Evolutionary conservation across 2,888 invertebrate species (phyloP).

Genomic region (Standfussiana lucernea): DNA sequence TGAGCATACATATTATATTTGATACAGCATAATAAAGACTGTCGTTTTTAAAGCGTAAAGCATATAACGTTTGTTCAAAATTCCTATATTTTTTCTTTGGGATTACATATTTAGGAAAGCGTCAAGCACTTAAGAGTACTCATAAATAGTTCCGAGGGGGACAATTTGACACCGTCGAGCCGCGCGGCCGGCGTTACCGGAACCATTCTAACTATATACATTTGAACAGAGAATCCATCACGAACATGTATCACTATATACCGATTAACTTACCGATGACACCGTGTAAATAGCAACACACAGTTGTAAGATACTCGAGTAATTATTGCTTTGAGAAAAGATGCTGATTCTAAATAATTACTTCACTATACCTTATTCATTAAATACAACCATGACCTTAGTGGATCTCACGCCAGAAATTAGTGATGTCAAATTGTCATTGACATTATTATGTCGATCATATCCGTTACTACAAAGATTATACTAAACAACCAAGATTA

Average conservation of each 20-base stretch:
- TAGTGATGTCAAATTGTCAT: constrained; percentile 66
- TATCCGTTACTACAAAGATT: constrained; percentile 50
- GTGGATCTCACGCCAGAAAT: constrained; percentile 28
- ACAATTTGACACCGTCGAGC: constrained; percentile 66
- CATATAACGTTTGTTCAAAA: constrained; percentile 87
- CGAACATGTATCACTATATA: constrained; percentile 11
- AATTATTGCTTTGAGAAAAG: constrained; percentile 56
- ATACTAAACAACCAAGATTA: constrained; percentile 59
- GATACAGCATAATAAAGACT: constrained; percentile 72
- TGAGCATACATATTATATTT: constrained; percentile 76
- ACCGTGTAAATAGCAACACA: constrained; percentile 44
- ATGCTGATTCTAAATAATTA: constrained; percentile 46
- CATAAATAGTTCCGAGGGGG: constrained; percentile 48
- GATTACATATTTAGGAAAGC: constrained; percentile 68
- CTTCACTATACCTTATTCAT: constrained; percentile 45
- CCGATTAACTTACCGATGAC: constrained; percentile 45
- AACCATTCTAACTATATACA: constrained; percentile 39
- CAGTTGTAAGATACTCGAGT: constrained; percentile 41
- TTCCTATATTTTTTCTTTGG: constrained; percentile 83
- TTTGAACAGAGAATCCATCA: constrained; percentile 22
- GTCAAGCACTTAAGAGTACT: constrained; percentile 58
- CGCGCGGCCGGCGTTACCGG: constrained; percentile 1
- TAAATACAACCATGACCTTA: constrained; percentile 51
- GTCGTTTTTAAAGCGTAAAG: constrained; percentile 74
- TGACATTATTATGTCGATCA: constrained; percentile 47